Conservation (phyloP, 2,797 vertebrate species). For the Manis pentadactyla region DNA sequence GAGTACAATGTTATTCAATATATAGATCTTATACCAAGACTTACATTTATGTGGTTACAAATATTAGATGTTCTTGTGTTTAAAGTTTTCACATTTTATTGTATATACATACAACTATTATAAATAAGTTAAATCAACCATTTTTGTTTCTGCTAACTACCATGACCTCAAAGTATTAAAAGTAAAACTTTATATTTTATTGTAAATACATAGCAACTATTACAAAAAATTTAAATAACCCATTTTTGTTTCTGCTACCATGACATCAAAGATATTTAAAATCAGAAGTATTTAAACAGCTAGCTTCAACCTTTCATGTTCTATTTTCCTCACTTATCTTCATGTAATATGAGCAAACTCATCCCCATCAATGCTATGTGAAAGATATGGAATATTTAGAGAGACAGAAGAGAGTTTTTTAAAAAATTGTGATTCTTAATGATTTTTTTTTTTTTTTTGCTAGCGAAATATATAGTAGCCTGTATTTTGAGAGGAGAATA, state of each 20-base stretch:
- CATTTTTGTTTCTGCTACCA: neutral
- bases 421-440: neutral
- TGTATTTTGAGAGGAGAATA: neutral
- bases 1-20: neutral
- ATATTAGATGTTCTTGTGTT: neutral
- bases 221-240: neutral
- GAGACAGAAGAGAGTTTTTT: neutral
- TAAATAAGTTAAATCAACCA: neutral
- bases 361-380: neutral
- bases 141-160: neutral
- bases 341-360: neutral
- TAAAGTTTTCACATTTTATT: neutral
- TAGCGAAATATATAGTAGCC: neutral
- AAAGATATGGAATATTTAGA: neutral
- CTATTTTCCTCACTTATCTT: neutral
- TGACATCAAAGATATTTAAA: neutral
- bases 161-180: neutral
- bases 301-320: neutral
- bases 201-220: neutral
- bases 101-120: neutral
- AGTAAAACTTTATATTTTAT: neutral
- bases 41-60: neutral
- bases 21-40: neutral
- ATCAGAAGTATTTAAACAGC: neutral
- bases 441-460: neutral